Evolutionary conservation across 2,797 vertebrate species (phyloP).

Genomic region (Lacerta agilis): DNA sequence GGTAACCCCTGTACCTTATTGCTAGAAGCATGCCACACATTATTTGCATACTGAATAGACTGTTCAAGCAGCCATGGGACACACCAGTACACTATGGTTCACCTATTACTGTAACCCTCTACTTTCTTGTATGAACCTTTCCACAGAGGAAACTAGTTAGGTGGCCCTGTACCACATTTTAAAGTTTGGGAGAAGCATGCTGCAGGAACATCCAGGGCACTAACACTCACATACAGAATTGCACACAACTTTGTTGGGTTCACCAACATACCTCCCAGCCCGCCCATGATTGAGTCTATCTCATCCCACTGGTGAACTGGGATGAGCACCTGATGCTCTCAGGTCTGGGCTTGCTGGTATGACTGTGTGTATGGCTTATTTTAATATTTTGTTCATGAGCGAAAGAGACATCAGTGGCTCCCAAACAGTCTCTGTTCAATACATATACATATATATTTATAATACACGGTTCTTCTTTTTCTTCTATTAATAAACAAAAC

Average conservation of each 20-base stretch:
- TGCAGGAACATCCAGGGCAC: background rate
- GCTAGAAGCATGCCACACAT: background rate
- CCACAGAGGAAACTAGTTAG: background rate
- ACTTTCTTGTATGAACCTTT: background rate
- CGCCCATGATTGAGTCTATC: background rate
- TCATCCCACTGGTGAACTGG: background rate
- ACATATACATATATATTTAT: constrained; percentile 2
- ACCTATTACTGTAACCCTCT: background rate
- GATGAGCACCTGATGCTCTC: background rate
- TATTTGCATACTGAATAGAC: background rate
- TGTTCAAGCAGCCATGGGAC: background rate
- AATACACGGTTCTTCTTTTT: constrained; percentile 5
- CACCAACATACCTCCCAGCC: background rate
- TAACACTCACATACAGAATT: background rate
- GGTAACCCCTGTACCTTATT: background rate
- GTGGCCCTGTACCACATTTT: background rate
- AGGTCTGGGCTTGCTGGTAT: constrained; percentile 9
- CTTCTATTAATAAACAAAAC: background rate
- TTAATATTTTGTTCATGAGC: constrained; percentile 1
- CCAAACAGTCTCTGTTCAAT: constrained; percentile 23
- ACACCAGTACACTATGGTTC: background rate
- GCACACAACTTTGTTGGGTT: constrained; percentile 16
- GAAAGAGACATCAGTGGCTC: constrained; percentile 8
- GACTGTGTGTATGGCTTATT: constrained; percentile 30
- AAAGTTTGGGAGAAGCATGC: background rate